These are phyloP conservation scores for Pempheris klunzingeri DNA, from an alignment of 2,797 vertebrate genomes.

Conservation along the genomic window DNA sequence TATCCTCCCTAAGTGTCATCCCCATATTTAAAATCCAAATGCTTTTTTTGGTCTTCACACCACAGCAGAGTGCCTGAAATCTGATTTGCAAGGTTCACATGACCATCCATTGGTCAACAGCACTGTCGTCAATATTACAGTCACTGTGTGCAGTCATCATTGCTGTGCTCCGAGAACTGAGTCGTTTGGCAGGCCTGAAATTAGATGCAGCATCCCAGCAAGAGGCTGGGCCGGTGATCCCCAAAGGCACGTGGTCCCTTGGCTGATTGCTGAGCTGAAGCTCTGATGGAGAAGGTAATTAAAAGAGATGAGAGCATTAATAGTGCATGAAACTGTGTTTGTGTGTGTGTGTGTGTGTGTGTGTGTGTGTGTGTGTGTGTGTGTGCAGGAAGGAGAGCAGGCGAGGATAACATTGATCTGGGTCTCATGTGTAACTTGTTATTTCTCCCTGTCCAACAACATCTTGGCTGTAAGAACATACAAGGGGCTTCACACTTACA, in stretches of 20 bases:
- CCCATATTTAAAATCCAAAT: constrained; percentile 43
- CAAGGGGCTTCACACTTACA: constrained; percentile 28
- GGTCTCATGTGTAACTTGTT: constrained; percentile 30
- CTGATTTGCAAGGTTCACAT: constrained; percentile 34
- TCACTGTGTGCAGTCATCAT: constrained; percentile 21
- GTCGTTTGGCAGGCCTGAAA: constrained; percentile 40
- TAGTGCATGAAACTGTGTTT: constrained; percentile 66
- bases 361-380: constrained; percentile 8
- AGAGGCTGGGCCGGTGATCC: constrained; percentile 46
- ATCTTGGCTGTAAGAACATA: constrained; percentile 6
- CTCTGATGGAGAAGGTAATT: constrained; percentile 80
- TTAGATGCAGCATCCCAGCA: constrained; percentile 51
- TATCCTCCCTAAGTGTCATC: constrained; percentile 46
- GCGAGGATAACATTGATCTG: constrained; percentile 30
- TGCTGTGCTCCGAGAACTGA: background rate
- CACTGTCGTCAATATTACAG: constrained; percentile 14
- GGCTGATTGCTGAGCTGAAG: constrained; percentile 64
- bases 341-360: constrained; percentile 30
- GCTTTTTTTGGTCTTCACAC: constrained; percentile 41
- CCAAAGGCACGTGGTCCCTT: constrained; percentile 49
- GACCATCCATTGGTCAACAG: constrained; percentile 47
- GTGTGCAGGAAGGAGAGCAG: constrained; percentile 21
- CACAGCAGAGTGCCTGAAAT: background rate
- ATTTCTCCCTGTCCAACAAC: constrained; percentile 27
- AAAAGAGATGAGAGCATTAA: constrained; percentile 77